Conservation (phyloP, 2,113 vertebrate species). For the Poecilia latipinna region DNA sequence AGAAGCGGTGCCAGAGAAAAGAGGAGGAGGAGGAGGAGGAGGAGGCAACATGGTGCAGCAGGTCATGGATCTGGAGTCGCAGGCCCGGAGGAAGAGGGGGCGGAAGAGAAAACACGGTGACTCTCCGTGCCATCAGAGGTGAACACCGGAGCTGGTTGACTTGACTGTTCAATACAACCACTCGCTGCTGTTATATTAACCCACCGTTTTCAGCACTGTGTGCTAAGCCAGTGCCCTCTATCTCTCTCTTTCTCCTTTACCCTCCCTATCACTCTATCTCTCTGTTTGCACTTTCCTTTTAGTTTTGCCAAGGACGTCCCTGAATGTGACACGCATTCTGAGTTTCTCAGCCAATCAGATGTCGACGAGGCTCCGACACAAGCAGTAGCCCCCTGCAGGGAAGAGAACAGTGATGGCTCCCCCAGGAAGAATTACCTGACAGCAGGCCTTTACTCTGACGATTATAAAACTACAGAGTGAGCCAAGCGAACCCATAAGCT, state of each 20-base stretch:
- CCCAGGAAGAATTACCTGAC: constrained; percentile 95
- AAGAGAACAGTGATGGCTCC: constrained; percentile 84
- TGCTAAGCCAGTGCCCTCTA: constrained; percentile 79
- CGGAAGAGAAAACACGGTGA: constrained; percentile 87
- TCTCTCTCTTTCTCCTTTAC: constrained; percentile 70
- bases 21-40: constrained; percentile 35
- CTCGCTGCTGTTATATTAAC: constrained; percentile 73
- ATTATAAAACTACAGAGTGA: constrained; percentile 96
- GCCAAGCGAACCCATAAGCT: constrained; percentile 62
- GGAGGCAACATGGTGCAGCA: constrained; percentile 77
- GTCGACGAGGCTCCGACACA: constrained; percentile 71
- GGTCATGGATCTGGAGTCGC: constrained; percentile 86
- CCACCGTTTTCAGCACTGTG: constrained; percentile 79
- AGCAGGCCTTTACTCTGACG: constrained; percentile 96
- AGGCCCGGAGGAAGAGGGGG: constrained; percentile 84
- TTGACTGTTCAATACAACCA: constrained; percentile 66
- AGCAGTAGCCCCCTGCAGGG: constrained; percentile 77
- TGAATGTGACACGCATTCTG: constrained; percentile 71
- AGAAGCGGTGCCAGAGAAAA: constrained; percentile 62
- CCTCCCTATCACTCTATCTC: constrained; percentile 74
- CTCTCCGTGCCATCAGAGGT: constrained; percentile 73
- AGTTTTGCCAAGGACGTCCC: constrained; percentile 79
- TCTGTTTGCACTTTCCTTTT: constrained; percentile 76
- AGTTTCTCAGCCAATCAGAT: constrained; percentile 75
- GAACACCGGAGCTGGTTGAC: constrained; percentile 65